These are phyloP conservation scores for Dasypus novemcinctus DNA, from an alignment of 2,113 vertebrate species.

Conservation along the genomic window DNA sequence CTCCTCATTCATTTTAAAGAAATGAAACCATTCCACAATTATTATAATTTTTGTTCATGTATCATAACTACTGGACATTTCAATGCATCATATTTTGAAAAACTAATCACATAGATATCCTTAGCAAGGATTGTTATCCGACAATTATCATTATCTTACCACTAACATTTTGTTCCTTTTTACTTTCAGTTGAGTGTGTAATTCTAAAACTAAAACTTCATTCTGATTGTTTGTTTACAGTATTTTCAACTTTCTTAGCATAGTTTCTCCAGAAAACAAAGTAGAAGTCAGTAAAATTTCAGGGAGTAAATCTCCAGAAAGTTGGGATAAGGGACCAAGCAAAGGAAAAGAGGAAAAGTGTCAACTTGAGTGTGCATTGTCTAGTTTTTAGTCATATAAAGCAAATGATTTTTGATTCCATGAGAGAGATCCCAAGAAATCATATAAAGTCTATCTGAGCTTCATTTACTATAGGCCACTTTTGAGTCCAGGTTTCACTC, in stretches of 20 bases:
- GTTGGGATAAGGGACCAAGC: too few species aligned
- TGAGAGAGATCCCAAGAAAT: not conserved
- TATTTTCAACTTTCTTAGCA: not conserved
- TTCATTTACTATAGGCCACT: not conserved
- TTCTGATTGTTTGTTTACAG: not conserved
- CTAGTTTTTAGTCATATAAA: not conserved
- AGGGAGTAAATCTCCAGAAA: not conserved
- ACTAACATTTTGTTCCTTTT: not conserved
- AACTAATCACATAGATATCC: not conserved
- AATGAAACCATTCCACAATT: not conserved
- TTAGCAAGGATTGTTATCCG: not conserved
- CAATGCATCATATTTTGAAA: not conserved
- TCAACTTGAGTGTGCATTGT: not conserved
- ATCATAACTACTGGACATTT: not conserved
- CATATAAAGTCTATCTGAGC: not conserved
- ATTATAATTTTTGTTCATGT: not conserved
- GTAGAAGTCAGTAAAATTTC: not conserved
- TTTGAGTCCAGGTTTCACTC: not conserved
- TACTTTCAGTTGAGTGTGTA: too few species aligned
- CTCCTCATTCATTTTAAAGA: not conserved
- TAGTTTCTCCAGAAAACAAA: not conserved
- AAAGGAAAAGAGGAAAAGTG: not conserved
- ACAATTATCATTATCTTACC: not conserved
- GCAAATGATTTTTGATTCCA: not conserved
- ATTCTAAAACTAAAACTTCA: not conserved